Evolutionary conservation across 2,888 invertebrate species (phyloP).

Genomic region (Catocala sponsa): DNA sequence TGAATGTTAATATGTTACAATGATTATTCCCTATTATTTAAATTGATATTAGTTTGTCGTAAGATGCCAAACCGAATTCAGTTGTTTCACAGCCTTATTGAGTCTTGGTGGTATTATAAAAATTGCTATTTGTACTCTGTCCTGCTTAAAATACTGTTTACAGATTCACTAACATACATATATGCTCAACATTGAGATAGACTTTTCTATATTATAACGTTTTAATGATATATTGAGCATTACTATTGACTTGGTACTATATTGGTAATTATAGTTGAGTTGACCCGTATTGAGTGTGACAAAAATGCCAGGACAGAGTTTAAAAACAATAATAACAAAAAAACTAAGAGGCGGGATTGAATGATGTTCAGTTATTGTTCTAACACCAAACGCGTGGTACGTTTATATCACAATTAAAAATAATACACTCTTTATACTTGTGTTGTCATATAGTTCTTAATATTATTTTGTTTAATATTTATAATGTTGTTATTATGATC

Average conservation of each 20-base stretch:
- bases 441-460: conserved; percentile 65
- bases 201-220: no score
- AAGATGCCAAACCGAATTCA: conserved; percentile 75
- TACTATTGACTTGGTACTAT: no score
- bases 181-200: no score
- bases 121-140: conserved; percentile 66
- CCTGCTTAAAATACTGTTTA: conserved; percentile 48
- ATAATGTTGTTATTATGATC: conserved; percentile 67
- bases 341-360: conserved; percentile 73
- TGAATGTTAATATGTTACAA: conserved; percentile 36
- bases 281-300: background rate
- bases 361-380: conserved; percentile 48
- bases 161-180: background rate
- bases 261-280: background rate
- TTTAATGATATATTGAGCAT: no score
- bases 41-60: conserved; percentile 56
- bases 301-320: background rate
- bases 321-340: conserved; percentile 43
- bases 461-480: conserved; percentile 65
- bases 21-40: conserved; percentile 46
- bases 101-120: conserved; percentile 78
- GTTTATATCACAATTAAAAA: conserved; percentile 53
- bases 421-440: conserved; percentile 59
- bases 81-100: conserved; percentile 85
- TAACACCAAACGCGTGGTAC: conserved; percentile 53